A percentile compares a stretch with the other conserved stretches of the same genome.
These are phyloP conservation scores for Apodemia mormo DNA, from an alignment of 2,888 invertebrate genomes.

Conservation along the genomic window DNA sequence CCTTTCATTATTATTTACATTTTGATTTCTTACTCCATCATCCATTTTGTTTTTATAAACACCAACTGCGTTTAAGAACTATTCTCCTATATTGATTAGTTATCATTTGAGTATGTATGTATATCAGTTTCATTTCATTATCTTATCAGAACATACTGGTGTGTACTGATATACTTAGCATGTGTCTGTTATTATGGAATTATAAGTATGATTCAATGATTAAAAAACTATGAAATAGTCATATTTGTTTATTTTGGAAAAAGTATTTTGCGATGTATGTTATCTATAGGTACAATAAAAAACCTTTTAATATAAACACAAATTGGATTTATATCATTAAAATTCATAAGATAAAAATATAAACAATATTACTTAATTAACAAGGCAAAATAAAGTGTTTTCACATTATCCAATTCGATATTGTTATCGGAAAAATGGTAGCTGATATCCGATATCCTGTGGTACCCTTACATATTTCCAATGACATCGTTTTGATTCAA, in stretches of 20 bases:
- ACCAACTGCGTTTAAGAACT: slow-evolving; percentile 21
- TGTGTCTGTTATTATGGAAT: not conserved
- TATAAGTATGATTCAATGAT: not conserved
- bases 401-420: too few species aligned
- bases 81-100: slow-evolving; percentile 25
- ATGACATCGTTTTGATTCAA: too few species aligned
- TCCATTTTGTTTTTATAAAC: slow-evolving; percentile 26
- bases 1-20: slow-evolving; percentile 31
- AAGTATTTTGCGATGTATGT: not conserved
- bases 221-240: not conserved
- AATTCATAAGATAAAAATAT: too few species aligned
- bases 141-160: slow-evolving; percentile 21
- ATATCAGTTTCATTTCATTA: slow-evolving; percentile 18
- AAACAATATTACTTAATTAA: too few species aligned
- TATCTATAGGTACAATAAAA: not conserved
- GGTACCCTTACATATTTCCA: too few species aligned
- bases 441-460: too few species aligned
- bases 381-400: too few species aligned
- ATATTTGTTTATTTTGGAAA: not conserved
- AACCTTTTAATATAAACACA: too few species aligned
- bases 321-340: too few species aligned
- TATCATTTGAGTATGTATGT: slow-evolving; percentile 23
- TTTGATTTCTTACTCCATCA: slow-evolving; percentile 26
- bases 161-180: not conserved
- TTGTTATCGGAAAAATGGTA: too few species aligned